These are phyloP conservation scores for Muntiacus reevesi DNA, from an alignment of 2,113 vertebrate genomes.

Conservation along the genomic window DNA sequence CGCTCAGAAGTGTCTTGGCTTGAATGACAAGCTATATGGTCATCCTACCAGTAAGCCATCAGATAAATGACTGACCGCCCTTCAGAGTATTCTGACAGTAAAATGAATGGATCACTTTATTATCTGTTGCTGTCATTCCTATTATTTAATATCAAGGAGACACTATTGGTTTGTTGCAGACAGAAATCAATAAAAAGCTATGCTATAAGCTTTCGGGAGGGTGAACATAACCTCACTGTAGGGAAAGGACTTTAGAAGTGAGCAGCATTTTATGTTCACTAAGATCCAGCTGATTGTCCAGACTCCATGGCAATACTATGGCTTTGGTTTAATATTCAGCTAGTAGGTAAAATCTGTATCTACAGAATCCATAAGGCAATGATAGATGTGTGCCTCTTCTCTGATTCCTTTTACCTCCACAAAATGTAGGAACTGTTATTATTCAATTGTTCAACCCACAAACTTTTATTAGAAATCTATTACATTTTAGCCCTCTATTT, in stretches of 20 bases:
- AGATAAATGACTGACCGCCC: slow-evolving; percentile 55
- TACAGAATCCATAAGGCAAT: neutral
- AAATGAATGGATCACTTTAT: slow-evolving; percentile 58
- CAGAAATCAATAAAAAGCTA: slow-evolving; percentile 63
- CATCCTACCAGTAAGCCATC: slow-evolving; percentile 44
- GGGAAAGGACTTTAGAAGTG: slow-evolving; percentile 24
- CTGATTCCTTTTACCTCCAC: neutral
- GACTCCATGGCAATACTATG: neutral
- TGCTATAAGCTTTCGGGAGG: slow-evolving; percentile 19
- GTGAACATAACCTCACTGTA: slow-evolving; percentile 32
- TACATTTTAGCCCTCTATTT: neutral
- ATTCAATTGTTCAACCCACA: neutral
- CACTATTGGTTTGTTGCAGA: neutral
- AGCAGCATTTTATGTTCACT: slow-evolving; percentile 29
- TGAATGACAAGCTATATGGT: slow-evolving; percentile 28
- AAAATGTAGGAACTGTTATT: neutral
- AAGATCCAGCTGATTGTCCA: neutral
- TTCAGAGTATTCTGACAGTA: slow-evolving; percentile 57
- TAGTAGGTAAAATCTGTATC: slow-evolving; percentile 4
- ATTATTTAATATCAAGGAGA: slow-evolving; percentile 65
- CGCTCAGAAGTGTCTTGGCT: neutral
- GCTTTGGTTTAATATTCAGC: slow-evolving; percentile 17
- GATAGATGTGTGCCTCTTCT: neutral
- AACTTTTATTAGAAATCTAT: neutral
- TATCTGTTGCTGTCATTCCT: slow-evolving; percentile 56